A percentile compares a stretch with the other conserved stretches of the same genome.
phyloP scores from a whole-genome alignment of 2,888 invertebrate genomes.

The Callinectes sapidus region DNA sequence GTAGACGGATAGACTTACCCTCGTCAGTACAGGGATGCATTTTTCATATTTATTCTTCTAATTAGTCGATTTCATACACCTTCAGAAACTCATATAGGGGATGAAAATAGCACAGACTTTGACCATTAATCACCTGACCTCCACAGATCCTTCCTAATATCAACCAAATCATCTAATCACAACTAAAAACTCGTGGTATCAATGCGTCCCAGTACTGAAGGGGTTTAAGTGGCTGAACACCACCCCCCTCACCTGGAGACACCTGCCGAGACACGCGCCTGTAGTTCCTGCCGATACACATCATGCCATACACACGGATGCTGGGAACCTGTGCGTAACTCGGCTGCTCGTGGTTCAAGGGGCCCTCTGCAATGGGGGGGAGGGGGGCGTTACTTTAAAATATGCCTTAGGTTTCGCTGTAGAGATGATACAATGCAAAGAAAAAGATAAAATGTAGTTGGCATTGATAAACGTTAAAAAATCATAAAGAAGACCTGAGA shows the following conservation, averaged over 20 bases:
- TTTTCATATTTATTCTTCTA: too few species aligned
- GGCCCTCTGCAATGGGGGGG: constrained; percentile 83
- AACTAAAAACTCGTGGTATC: too few species aligned
- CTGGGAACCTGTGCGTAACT: constrained; percentile 95
- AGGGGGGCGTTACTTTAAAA: neutral
- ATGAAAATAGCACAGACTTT: too few species aligned
- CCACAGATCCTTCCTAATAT: too few species aligned
- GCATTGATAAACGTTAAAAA: neutral
- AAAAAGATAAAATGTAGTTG: neutral
- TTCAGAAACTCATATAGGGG: too few species aligned
- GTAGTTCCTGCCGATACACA: constrained; percentile 81
- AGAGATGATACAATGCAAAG: neutral
- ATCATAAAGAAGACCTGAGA: too few species aligned
- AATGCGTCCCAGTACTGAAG: neutral
- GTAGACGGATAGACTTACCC: too few species aligned
- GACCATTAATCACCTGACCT: too few species aligned
- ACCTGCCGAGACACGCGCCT: constrained; percentile 47
- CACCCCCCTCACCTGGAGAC: neutral
- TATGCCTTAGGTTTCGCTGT: neutral
- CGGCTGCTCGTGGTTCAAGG: constrained; percentile 95
- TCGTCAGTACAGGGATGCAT: too few species aligned
- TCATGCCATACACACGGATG: constrained; percentile 95
- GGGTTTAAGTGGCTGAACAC: too few species aligned
- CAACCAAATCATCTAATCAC: too few species aligned
- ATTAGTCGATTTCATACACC: too few species aligned